Evolutionary conservation across 2,113 vertebrate genomes (phyloP).

Genomic region (Otus sunia): DNA sequence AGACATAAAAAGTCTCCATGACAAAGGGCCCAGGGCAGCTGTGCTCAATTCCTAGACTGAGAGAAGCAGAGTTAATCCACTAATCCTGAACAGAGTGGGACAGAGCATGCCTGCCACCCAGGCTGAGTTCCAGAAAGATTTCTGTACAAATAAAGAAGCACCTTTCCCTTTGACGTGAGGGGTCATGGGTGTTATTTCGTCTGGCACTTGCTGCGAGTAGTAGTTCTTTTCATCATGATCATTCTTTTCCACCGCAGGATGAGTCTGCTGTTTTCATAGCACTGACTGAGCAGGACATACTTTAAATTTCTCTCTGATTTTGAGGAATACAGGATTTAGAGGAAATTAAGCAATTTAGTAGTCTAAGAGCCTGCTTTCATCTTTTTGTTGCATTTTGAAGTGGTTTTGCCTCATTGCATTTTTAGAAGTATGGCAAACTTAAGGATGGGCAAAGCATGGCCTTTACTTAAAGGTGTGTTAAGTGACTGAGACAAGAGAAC

Average conservation of each 20-base stretch:
- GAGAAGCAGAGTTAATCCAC: constrained; percentile 86
- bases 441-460: not conserved
- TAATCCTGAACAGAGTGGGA: constrained; percentile 83
- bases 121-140: constrained; percentile 81
- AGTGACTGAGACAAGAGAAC: not conserved
- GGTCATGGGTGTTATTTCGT: constrained; percentile 51
- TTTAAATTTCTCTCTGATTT: not conserved
- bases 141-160: constrained; percentile 88
- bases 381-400: not conserved
- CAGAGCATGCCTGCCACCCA: constrained; percentile 82
- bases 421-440: not conserved
- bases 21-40: constrained; percentile 90
- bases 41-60: constrained; percentile 81
- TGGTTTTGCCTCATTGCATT: not conserved
- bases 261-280: constrained; percentile 12
- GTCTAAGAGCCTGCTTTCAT: not conserved
- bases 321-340: not conserved
- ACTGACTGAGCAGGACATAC: not conserved
- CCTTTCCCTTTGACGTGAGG: constrained; percentile 81
- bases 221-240: not conserved
- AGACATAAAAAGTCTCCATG: constrained; percentile 78
- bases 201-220: not conserved
- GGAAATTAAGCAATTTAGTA: not conserved
- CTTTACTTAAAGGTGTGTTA: not conserved
- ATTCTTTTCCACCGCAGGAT: constrained; percentile 21